Evolutionary conservation across 2,113 vertebrate genomes (phyloP).

Genomic region (Probosciger aterrimus): DNA sequence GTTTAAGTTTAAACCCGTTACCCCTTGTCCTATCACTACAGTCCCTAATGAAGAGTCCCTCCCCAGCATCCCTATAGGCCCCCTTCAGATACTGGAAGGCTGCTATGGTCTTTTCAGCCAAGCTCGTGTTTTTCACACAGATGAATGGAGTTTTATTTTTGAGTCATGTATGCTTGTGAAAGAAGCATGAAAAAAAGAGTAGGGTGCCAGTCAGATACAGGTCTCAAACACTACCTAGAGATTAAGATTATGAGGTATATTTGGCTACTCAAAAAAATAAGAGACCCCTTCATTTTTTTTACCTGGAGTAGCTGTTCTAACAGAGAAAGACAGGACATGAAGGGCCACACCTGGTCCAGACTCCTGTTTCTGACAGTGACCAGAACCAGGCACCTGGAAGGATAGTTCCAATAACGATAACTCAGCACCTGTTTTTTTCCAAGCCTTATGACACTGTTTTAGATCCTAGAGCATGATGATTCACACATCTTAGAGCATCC

Average conservation of each 20-base stretch:
- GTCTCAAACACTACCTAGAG: not conserved
- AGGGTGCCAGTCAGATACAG: not conserved
- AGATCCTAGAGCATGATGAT: not conserved
- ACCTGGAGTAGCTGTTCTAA: not conserved
- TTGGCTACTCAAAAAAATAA: not conserved
- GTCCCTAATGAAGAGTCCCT: too few relatives aligned
- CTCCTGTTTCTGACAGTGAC: not conserved
- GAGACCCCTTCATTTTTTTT: not conserved
- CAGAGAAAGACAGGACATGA: not conserved
- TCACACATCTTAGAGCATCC: not conserved
- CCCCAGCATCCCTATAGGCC: too few relatives aligned
- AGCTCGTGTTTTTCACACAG: not conserved
- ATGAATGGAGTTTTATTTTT: not conserved
- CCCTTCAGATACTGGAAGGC: too few relatives aligned
- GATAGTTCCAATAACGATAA: not conserved
- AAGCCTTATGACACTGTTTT: not conserved
- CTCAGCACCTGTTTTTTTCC: rapidly evolving
- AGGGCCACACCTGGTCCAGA: not conserved
- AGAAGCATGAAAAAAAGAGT: not conserved
- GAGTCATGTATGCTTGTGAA: not conserved
- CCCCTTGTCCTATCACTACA: too few relatives aligned
- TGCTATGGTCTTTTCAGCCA: too few relatives aligned
- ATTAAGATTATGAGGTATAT: not conserved
- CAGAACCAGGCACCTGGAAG: not conserved
- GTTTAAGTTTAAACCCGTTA: too few relatives aligned